phyloP scores from a whole-genome alignment of 2,888 invertebrate genomes.

The Lasioglossum lativentre region DNA sequence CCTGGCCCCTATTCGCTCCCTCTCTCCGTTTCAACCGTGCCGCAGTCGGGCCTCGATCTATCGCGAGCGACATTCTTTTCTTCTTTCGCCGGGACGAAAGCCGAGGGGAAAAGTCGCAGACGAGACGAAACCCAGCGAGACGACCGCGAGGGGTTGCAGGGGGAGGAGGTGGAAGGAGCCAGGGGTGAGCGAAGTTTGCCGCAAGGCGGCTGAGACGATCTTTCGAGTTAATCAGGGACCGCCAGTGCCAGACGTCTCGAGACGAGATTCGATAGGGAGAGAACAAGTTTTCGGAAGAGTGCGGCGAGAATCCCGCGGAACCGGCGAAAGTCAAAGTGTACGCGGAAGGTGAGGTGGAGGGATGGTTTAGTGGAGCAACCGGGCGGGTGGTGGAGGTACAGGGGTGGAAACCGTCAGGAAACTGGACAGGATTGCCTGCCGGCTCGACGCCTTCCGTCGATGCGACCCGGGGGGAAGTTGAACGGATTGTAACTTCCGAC shows the following conservation, averaged over 20 bases:
- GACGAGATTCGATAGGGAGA: conserved; percentile 70
- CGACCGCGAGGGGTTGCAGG: conserved; percentile 13
- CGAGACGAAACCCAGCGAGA: conserved; percentile 11
- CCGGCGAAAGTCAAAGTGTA: conserved; percentile 44
- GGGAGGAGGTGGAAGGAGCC: conserved; percentile 4
- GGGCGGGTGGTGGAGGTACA: too few species aligned
- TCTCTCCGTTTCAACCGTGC: neutral
- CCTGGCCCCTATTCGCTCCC: conserved; percentile 29
- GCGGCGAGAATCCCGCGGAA: conserved; percentile 48
- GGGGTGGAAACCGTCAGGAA: conserved; percentile 21
- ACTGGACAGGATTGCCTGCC: conserved; percentile 28
- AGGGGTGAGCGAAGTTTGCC: conserved; percentile 69
- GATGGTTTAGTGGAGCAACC: neutral
- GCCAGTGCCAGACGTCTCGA: conserved; percentile 80
- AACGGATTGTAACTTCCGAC: conserved; percentile 17
- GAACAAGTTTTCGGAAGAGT: conserved; percentile 61
- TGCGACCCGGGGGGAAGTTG: conserved; percentile 6
- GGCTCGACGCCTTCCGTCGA: conserved; percentile 2
- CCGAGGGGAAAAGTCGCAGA: conserved; percentile 25
- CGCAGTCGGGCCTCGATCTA: conserved; percentile 28
- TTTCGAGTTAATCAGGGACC: conserved; percentile 81
- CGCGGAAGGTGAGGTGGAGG: neutral
- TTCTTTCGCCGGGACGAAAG: conserved; percentile 26
- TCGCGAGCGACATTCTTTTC: conserved; percentile 55
- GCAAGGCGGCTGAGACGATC: conserved; percentile 72